phyloP scores from a whole-genome alignment of 2,113 vertebrate genomes.

The Motacilla tschutschensis region DNA sequence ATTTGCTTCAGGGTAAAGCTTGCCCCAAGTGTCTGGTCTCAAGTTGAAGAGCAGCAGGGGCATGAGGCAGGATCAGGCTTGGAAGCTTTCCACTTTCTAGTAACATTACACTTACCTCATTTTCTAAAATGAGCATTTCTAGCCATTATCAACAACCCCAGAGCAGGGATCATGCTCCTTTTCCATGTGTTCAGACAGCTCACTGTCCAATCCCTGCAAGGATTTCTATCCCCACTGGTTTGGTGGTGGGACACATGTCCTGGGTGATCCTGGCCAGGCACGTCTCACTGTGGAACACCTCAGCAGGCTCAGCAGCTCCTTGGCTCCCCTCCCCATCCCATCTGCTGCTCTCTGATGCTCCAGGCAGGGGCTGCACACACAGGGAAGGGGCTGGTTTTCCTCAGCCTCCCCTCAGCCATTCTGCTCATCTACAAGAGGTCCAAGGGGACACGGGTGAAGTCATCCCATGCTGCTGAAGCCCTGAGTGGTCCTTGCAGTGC shows the following conservation, averaged over 20 bases:
- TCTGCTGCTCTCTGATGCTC: neutral
- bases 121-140: slow-evolving; percentile 20
- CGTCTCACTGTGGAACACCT: rapidly evolving
- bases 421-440: neutral
- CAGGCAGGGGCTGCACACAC: neutral
- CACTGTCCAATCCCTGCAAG: neutral
- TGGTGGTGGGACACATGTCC: neutral
- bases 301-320: neutral
- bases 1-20: neutral
- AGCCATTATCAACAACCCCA: slow-evolving; percentile 16
- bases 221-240: neutral
- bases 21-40: neutral
- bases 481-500: neutral
- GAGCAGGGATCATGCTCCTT: slow-evolving; percentile 14
- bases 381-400: neutral
- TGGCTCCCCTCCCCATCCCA: neutral
- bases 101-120: slow-evolving; percentile 51
- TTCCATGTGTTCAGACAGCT: slow-evolving; percentile 10
- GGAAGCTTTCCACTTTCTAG: slow-evolving; percentile 18
- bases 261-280: neutral
- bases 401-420: neutral
- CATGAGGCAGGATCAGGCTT: neutral
- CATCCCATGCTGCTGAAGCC: rapidly evolving
- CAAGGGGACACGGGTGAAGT: neutral
- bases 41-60: neutral